Evolutionary conservation across 2,888 invertebrate genomes (phyloP), one percentile per base, ranked within the genome.

Genomic region (Miltochrista miniata): DNA sequence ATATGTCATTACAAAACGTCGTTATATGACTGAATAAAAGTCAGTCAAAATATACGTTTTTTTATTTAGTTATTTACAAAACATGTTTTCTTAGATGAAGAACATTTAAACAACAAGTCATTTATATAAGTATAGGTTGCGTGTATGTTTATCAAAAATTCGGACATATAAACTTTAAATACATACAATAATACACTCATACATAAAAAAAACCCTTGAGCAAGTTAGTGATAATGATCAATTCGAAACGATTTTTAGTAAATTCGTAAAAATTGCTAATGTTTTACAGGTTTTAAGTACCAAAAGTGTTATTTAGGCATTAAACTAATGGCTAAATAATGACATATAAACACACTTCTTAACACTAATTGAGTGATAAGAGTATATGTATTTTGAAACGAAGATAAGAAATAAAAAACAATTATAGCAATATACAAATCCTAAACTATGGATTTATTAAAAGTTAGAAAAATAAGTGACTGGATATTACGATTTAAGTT

Each of bases 201-300:
- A 63, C 64, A 46, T 47, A 56, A 60, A 52, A 41, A 48, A 51
- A 58, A 56, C 31, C 7, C 54, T 67, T 67, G 66, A 67, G 66
- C 66, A 67, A 67, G 56, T 58, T 62, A 69, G 59, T 69, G 50
- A 29, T 35, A 13, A 36, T 44, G 24, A 24, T 13, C 44, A 30
- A n/a, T n/a, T 39, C 13, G 45, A 37, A 48, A 61, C 52, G 56
- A 68, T 54, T 65, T 56, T 45, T 66, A 65, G 65, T 56, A 29
- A 38, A 38, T 48, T 12, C 42, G 15, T 29, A 13, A 9, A 24
- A 24, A 7, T 30, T 14, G 13, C 11, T 5, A n/a, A n/a, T n/a
- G n/a, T 18, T n/a, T n/a, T 24, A 12, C n/a, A 39, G 2, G 15
- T 7, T 5, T 43, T 34, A 13, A 44, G 36, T 36, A 14, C 10